A percentile compares a stretch with the other conserved stretches of the same genome.
phyloP scores from a whole-genome alignment of 2,888 invertebrate genomes.

The Aphelenchoides bicaudatus region DNA sequence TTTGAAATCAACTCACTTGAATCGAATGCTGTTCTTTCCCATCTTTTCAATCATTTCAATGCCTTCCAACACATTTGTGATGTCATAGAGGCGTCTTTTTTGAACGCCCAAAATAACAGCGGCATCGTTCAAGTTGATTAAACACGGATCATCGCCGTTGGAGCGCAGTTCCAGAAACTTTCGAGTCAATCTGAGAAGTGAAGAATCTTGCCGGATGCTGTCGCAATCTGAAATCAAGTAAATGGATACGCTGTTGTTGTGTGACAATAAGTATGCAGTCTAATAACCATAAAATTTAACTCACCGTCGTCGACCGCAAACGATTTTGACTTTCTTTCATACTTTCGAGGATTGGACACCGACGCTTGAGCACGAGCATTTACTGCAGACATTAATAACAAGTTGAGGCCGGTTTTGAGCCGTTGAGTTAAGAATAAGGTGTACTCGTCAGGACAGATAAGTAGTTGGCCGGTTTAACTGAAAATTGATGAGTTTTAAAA shows the following conservation, averaged over 20 bases:
- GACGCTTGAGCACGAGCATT: too few relatives aligned
- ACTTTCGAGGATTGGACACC: too few relatives aligned
- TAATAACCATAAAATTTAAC: neutral
- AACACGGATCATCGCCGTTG: slow-evolving; percentile 31
- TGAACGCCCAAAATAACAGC: slow-evolving; percentile 50
- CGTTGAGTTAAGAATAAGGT: too few relatives aligned
- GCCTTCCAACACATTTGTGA: slow-evolving; percentile 58
- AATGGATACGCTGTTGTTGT: too few relatives aligned
- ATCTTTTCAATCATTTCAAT: slow-evolving; percentile 57
- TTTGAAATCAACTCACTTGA: slow-evolving; percentile 38
- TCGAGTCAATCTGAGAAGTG: slow-evolving; percentile 47
- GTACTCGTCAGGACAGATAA: too few relatives aligned
- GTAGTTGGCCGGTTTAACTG: too few relatives aligned
- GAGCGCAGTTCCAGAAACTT: slow-evolving; percentile 44
- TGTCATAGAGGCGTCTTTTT: slow-evolving; percentile 57
- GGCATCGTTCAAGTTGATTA: slow-evolving; percentile 57
- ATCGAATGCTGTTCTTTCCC: slow-evolving; percentile 56
- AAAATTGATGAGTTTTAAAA: too few relatives aligned
- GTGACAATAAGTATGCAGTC: too few relatives aligned
- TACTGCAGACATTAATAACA: too few relatives aligned
- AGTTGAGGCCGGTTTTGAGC: too few relatives aligned
- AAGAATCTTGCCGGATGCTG: slow-evolving; percentile 42
- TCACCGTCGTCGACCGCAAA: neutral
- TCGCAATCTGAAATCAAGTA: slow-evolving; percentile 11
- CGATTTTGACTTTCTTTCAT: slow-evolving; percentile 1